A percentile compares a stretch with the other conserved stretches of the same genome.
phyloP scores from a whole-genome alignment of 1,140 invertebrate species.

The Rhagoletis zephyria region DNA sequence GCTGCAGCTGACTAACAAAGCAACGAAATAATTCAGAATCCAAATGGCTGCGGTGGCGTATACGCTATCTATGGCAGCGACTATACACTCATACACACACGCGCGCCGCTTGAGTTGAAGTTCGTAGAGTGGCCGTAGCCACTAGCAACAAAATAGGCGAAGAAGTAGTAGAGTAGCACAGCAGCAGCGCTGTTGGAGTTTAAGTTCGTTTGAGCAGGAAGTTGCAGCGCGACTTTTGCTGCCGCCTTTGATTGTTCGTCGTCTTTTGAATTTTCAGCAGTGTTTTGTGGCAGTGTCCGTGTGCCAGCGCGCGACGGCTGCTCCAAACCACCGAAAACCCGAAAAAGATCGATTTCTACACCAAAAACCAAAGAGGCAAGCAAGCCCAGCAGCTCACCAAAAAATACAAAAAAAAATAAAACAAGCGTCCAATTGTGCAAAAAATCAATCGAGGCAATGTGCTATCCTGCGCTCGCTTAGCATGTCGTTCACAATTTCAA shows the following conservation, averaged over 20 bases:
- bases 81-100: neutral
- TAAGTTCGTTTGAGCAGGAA: neutral
- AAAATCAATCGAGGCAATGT: constrained; percentile 31
- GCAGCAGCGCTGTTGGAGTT: neutral
- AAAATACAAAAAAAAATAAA: too few species aligned
- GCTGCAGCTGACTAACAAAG: constrained; percentile 44
- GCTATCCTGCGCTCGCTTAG: neutral
- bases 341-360: too few species aligned
- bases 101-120: neutral
- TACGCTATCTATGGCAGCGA: neutral
- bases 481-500: neutral
- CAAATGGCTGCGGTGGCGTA: constrained; percentile 41
- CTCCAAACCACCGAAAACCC: neutral
- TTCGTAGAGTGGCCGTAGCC: neutral
- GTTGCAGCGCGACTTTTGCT: neutral
- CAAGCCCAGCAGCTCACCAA: neutral
- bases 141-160: too few species aligned
- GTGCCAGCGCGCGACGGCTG: neutral
- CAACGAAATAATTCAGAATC: constrained; percentile 33
- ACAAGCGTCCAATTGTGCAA: constrained; percentile 20
- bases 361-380: neutral
- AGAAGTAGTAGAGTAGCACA: neutral
- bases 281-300: neutral
- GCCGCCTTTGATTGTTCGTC: neutral
- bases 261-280: neutral